A percentile compares a stretch with the other conserved stretches of the same genome.
phyloP scores from a whole-genome alignment of 1,140 invertebrate species.

The Ooceraea biroi region DNA sequence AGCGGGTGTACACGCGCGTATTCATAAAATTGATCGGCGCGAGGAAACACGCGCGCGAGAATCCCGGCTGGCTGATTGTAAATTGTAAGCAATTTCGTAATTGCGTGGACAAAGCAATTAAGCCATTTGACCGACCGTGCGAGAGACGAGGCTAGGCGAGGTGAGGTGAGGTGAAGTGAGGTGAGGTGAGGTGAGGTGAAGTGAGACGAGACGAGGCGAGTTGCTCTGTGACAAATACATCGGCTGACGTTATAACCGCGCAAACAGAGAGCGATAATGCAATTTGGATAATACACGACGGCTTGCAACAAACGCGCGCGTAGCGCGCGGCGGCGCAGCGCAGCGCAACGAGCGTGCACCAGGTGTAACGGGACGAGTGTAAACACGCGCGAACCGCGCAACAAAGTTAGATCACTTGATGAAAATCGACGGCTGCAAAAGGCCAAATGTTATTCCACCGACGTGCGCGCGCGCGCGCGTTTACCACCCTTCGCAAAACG shows the following conservation, averaged over 20 bases:
- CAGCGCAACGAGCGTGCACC: conserved; percentile 47
- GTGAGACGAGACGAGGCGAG: conserved; percentile 52
- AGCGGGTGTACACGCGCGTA: conserved; percentile 4
- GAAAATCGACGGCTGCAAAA: conserved; percentile 69
- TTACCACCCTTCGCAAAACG: conserved; percentile 26
- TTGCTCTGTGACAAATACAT: conserved; percentile 76
- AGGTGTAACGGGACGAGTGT: conserved; percentile 53
- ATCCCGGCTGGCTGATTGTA: conserved; percentile 75
- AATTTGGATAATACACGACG: conserved; percentile 81
- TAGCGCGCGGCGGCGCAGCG: conserved; percentile 51
- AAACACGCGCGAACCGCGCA: conserved; percentile 50
- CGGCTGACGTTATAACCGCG: conserved; percentile 77
- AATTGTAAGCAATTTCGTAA: conserved; percentile 84
- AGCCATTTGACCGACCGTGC: conserved; percentile 80
- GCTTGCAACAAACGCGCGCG: background rate
- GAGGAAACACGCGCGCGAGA: conserved; percentile 35
- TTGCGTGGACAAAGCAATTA: conserved; percentile 83
- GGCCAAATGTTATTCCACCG: conserved; percentile 59
- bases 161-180: conserved; percentile 55
- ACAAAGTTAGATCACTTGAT: conserved; percentile 65
- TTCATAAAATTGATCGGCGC: conserved; percentile 74
- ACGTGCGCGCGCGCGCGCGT: conserved; percentile 25
- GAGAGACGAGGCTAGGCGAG: conserved; percentile 56
- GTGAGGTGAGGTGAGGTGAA: conserved; percentile 67
- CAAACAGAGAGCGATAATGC: conserved; percentile 80